Evolutionary conservation across 2,888 invertebrate genomes (phyloP), one percentile per base, ranked within the genome.

Genomic region (Luperina nickerlii): DNA sequence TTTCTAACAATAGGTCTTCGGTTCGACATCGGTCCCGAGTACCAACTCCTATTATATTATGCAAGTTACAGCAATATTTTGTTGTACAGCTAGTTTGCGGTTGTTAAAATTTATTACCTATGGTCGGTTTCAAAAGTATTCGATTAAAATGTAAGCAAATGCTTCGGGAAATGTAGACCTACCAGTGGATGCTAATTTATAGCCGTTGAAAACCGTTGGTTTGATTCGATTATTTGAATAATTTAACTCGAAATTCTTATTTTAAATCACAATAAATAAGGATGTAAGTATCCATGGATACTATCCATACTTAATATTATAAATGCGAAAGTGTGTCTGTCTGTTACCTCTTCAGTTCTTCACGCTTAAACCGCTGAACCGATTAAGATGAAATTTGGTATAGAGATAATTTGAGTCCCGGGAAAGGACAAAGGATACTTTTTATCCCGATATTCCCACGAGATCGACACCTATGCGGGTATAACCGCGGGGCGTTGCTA

Each of bases 1-100:
- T 69, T 51, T 66, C 62, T 63, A n/a, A 78, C 79, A 70, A 70
- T 70, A 78, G 78, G 9, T 20, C 6, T 27, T 68, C 60, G 42
- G 45, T 54, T 68, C 68, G 24, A 63, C 45, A 45, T 57, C 32
- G 70, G n/a, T 38, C 11, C 42, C 15, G 6, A 32, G 18, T 32
- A 7, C 7, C n/a, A 48, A 48, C 24, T 62, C 2, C 15, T 27
- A 62, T 38, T 38, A 38, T 38, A 38, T 38, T 20, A 48, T 4
- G 20, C 24, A 78, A 32, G 69, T 69, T 63, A 24, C 62, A 18
- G 3, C 1, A 38, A 60, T n/a, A 63, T 62, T 45, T 70, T 79
- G n/a, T 20, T 69, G 42, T 69, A 32, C 45, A 5, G 9, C 27
- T 72, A 24, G 70, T 27, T 57, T 57, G 8, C 5, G 8, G 1